phyloP scores from a whole-genome alignment of 2,113 vertebrate species.

The Astatoreochromis straeleni region DNA sequence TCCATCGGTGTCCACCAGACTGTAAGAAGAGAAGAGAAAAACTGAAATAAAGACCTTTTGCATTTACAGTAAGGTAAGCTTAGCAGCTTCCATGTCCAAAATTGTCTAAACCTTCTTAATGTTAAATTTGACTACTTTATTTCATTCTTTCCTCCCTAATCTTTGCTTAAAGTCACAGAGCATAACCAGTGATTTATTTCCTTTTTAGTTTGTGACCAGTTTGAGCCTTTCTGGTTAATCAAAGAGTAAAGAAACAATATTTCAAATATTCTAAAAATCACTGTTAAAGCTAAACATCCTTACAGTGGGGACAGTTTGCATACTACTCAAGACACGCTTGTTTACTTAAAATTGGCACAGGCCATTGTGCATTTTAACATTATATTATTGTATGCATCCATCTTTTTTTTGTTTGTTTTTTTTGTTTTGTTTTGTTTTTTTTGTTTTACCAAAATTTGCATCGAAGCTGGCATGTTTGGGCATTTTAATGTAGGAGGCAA shows the following conservation, averaged over 20 bases:
- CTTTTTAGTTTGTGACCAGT: background rate
- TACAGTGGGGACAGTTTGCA: background rate
- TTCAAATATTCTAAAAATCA: background rate
- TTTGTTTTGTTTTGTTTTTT: background rate
- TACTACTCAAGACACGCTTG: background rate
- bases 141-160: background rate
- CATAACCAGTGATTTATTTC: background rate
- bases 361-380: background rate
- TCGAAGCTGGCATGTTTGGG: background rate
- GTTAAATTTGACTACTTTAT: background rate
- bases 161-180: background rate
- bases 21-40: background rate
- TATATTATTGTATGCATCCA: accelerated
- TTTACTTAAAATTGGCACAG: background rate
- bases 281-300: background rate
- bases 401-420: background rate
- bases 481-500: background rate
- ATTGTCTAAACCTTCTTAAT: background rate
- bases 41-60: background rate
- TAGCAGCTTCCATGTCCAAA: accelerated
- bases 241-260: background rate
- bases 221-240: background rate
- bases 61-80: background rate
- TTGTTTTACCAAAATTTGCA: background rate
- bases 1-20: background rate